Percentiles rank a stretch among this genome's conserved stretches.
phyloP scores from a whole-genome alignment of 2,797 vertebrate genomes.

The Limnodromus scolopaceus region DNA sequence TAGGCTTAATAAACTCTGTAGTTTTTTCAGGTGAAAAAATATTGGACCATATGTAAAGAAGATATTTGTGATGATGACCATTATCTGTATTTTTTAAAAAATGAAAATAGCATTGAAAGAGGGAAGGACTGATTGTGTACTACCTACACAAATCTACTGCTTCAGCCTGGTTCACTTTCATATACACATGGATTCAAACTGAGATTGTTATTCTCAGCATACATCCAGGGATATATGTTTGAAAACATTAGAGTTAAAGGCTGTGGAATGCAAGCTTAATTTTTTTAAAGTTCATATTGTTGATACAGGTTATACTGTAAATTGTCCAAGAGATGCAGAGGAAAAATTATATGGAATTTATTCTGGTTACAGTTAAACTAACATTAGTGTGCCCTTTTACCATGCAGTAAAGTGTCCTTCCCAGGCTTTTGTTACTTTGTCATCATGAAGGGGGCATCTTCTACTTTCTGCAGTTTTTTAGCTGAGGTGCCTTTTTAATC shows the following conservation, averaged over 20 bases:
- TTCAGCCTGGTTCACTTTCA: not conserved
- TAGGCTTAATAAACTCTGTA: not conserved
- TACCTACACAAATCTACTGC: not conserved
- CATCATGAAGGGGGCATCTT: not conserved
- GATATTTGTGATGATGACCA: not conserved
- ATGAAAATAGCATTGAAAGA: not conserved
- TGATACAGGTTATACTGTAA: not conserved
- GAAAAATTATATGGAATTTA: not conserved
- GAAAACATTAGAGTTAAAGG: not conserved
- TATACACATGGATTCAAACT: not conserved
- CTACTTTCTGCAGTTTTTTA: not conserved
- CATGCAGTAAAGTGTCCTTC: not conserved
- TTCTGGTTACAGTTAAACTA: not conserved
- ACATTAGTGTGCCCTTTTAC: not conserved
- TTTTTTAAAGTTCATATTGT: not conserved
- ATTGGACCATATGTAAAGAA: not conserved
- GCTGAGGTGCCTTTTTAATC: not conserved
- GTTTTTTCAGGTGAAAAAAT: not conserved
- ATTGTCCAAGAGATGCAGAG: not conserved
- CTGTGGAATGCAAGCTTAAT: not conserved
- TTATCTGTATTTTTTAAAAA: not conserved
- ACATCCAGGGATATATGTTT: not conserved
- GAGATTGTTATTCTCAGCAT: not conserved
- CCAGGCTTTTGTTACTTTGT: not conserved
- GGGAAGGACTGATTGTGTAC: not conserved